These are phyloP conservation scores for Gobionotothen gibberifrons DNA, from an alignment of 2,797 vertebrate genomes.

Conservation along the genomic window DNA sequence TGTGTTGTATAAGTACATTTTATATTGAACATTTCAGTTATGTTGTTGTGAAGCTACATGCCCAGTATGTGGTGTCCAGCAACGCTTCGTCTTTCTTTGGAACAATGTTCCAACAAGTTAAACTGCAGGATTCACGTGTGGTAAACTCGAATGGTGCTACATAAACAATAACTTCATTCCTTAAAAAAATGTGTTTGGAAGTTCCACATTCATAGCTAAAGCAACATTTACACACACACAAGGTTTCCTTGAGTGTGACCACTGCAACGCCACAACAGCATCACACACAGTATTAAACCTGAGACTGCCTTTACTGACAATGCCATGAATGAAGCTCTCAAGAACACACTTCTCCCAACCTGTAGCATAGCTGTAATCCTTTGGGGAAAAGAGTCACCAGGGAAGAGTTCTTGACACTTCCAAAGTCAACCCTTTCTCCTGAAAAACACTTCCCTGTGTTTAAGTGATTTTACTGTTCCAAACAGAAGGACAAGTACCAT, in stretches of 20 bases:
- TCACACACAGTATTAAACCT: background rate
- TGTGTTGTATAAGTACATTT: background rate
- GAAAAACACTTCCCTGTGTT: background rate
- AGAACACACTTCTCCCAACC: background rate
- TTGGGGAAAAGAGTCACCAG: background rate
- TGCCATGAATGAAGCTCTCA: background rate
- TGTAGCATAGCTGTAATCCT: background rate
- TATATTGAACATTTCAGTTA: background rate
- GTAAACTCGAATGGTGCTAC: background rate
- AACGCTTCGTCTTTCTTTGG: background rate
- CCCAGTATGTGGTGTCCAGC: background rate
- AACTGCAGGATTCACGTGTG: background rate
- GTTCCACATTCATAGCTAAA: background rate
- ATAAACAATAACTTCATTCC: background rate
- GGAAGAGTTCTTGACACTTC: background rate
- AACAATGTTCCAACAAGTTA: background rate
- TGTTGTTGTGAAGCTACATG: background rate
- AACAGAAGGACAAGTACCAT: slow-evolving; percentile 6
- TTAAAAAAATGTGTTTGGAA: background rate
- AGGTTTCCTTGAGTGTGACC: slow-evolving; percentile 6
- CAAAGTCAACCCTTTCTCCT: background rate
- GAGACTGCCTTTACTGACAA: background rate
- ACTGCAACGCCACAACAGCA: slow-evolving; percentile 13
- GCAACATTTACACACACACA: background rate
- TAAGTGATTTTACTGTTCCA: slow-evolving; percentile 12